These are phyloP conservation scores for Sebastes baramenuke DNA, from an alignment of 2,797 vertebrate genomes.

Conservation along the genomic window DNA sequence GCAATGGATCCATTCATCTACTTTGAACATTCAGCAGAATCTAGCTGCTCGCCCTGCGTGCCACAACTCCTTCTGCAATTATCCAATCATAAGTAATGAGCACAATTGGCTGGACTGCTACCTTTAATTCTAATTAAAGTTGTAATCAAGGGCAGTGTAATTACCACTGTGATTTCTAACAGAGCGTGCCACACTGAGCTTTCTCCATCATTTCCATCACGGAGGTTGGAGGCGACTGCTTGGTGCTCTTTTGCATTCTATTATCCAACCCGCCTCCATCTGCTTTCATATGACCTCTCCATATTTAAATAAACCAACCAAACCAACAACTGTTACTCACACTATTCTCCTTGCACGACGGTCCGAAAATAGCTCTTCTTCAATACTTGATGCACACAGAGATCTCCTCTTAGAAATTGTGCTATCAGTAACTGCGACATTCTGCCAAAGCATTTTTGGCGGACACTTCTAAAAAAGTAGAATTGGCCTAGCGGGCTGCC, in stretches of 20 bases:
- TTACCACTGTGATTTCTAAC: background rate
- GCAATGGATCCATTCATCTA: background rate
- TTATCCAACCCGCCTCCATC: constrained; percentile 48
- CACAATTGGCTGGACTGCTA: constrained; percentile 4
- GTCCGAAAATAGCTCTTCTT: constrained; percentile 35
- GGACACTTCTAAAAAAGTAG: constrained; percentile 1
- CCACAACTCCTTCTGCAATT: background rate
- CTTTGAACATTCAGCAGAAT: background rate
- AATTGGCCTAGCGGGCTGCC: constrained; percentile 36
- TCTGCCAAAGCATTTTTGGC: constrained; percentile 32
- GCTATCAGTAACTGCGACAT: background rate
- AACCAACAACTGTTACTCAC: constrained; percentile 19
- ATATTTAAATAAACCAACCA: background rate
- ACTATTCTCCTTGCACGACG: background rate
- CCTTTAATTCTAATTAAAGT: constrained; percentile 21
- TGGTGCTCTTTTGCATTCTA: constrained; percentile 27
- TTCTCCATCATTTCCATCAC: constrained; percentile 3
- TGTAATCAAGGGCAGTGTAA: constrained; percentile 19
- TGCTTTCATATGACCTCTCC: constrained; percentile 34
- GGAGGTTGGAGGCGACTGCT: constrained; percentile 24
- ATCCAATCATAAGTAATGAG: background rate
- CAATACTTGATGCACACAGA: background rate
- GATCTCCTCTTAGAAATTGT: background rate
- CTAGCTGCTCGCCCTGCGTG: background rate
- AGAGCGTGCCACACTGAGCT: background rate